Percentiles rank a stretch among this genome's conserved stretches.
Evolutionary conservation across 92 coral and sea anemone genomes (phyloP).

Genomic region (Phymanthus crucifer): DNA sequence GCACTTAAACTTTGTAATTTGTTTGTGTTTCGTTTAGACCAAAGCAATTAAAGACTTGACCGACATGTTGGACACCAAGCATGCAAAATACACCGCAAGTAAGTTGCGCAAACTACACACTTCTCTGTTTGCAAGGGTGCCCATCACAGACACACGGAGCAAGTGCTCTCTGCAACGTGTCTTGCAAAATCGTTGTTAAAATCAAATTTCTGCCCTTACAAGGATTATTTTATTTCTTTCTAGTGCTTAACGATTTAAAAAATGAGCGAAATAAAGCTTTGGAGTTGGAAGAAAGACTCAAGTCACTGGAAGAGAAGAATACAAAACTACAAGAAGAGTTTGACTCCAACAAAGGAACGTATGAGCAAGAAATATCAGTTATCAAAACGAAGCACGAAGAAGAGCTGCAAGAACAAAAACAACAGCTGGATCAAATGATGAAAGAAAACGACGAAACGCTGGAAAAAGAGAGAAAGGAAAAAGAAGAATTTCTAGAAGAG

Average conservation of each 20-base stretch:
- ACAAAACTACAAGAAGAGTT: constrained; percentile 54
- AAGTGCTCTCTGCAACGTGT: no score
- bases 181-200: no score
- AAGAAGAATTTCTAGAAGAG: constrained; percentile 50
- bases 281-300: constrained; percentile 77
- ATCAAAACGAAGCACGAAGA: constrained; percentile 63
- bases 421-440: constrained; percentile 67
- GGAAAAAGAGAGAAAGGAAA: constrained; percentile 62
- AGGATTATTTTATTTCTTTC: background rate
- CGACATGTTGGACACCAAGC: constrained; percentile 87
- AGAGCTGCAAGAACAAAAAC: constrained; percentile 64
- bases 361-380: constrained; percentile 68
- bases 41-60: constrained; percentile 83
- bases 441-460: constrained; percentile 72
- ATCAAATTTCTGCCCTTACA: no score
- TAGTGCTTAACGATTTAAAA: constrained; percentile 80
- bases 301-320: constrained; percentile 57
- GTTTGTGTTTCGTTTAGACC: constrained; percentile 37
- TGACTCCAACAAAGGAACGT: constrained; percentile 52
- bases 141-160: no score
- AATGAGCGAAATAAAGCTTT: constrained; percentile 60
- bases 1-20: background rate
- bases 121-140: no score
- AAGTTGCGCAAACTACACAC: constrained; percentile 20
- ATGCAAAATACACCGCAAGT: constrained; percentile 78